Evolutionary conservation across 2,797 vertebrate genomes (phyloP).

Genomic region (Crocidura indochinensis): DNA sequence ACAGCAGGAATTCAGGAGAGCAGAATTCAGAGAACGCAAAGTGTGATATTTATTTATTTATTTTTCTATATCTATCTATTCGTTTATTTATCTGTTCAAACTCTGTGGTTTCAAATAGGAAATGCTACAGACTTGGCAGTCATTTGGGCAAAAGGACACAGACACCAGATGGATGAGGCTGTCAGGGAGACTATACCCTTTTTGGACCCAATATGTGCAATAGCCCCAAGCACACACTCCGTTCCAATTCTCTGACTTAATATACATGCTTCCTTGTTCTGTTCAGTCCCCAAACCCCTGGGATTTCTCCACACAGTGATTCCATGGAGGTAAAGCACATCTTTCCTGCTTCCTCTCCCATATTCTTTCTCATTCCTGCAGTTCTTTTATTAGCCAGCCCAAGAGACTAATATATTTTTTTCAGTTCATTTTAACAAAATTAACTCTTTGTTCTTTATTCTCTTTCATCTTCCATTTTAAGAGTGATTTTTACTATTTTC

Average conservation of each 20-base stretch:
- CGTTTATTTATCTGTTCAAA: neutral
- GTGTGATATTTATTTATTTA: no score
- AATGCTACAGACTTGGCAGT: constrained; percentile 20
- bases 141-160: neutral
- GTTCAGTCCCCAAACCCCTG: no score
- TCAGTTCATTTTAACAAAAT: constrained; percentile 61
- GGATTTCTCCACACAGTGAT: neutral
- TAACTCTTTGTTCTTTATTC: constrained; percentile 62
- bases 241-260: neutral
- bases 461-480: constrained; percentile 58
- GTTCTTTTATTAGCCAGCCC: constrained; percentile 57
- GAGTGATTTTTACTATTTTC: constrained; percentile 48
- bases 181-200: neutral
- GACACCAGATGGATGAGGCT: neutral
- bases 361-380: constrained; percentile 6
- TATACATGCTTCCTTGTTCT: no score
- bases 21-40: no score
- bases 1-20: neutral
- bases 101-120: constrained; percentile 9
- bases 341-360: constrained; percentile 62
- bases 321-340: constrained; percentile 8
- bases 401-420: constrained; percentile 15
- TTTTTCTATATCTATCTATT: no score
- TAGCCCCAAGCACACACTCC: neutral
- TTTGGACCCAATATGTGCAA: neutral